These are phyloP conservation scores for Carettochelys insculpta DNA, from an alignment of 2,113 vertebrate genomes.

Conservation along the genomic window DNA sequence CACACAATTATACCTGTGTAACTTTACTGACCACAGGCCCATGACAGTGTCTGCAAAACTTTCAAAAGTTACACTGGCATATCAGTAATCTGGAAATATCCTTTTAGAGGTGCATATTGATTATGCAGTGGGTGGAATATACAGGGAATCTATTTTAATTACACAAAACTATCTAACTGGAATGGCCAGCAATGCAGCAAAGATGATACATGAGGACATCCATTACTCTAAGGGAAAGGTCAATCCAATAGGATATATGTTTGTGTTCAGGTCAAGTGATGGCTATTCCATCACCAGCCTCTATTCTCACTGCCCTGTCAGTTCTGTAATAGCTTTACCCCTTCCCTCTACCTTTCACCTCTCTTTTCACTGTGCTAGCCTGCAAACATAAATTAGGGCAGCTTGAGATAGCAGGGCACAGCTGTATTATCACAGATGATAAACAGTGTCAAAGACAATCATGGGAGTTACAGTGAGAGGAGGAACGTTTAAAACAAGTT, in stretches of 20 bases:
- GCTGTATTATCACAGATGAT: conserved; percentile 65
- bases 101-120: conserved; percentile 47
- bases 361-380: conserved; percentile 1
- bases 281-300: conserved; percentile 65
- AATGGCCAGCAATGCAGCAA: conserved; percentile 53
- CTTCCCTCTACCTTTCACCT: conserved; percentile 32
- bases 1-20: fast-evolving
- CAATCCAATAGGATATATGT: conserved; percentile 72
- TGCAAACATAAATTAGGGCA: conserved; percentile 45
- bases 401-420: conserved; percentile 37
- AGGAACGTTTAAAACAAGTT: conserved; percentile 22
- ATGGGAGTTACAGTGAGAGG: not conserved
- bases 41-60: not conserved
- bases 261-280: conserved; percentile 65
- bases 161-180: conserved; percentile 61
- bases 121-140: conserved; percentile 40
- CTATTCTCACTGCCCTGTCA: conserved; percentile 57
- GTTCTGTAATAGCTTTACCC: conserved; percentile 68
- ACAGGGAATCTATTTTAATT: conserved; percentile 73
- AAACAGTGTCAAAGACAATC: conserved; percentile 68
- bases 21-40: not conserved
- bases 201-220: conserved; percentile 51
- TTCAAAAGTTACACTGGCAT: conserved; percentile 49
- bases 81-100: conserved; percentile 62
- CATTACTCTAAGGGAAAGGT: conserved; percentile 78